Conservation (phyloP, 2,888 invertebrate species). For the Ametastegia equiseti region DNA sequence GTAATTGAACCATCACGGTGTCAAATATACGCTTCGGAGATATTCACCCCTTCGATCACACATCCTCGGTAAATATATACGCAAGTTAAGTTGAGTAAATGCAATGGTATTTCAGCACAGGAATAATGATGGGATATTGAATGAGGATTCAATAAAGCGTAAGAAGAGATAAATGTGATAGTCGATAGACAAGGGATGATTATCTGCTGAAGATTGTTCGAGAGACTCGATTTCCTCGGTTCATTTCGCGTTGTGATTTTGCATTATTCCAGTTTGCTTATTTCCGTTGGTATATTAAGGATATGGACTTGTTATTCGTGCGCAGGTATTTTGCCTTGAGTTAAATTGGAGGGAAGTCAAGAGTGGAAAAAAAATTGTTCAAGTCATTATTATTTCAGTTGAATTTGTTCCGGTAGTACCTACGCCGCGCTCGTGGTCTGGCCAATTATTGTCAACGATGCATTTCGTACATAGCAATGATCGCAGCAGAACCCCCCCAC, state of each 20-base stretch:
- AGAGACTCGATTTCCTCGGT: background rate
- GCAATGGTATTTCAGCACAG: background rate
- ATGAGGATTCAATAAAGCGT: background rate
- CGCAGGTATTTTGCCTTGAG: background rate
- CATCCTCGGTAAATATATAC: background rate
- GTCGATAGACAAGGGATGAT: background rate
- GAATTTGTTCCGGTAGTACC: background rate
- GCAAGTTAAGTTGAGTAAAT: background rate
- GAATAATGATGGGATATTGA: background rate
- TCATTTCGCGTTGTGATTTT: background rate
- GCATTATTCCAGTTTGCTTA: background rate
- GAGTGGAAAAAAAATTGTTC: background rate
- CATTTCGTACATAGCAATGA: slow-evolving; percentile 3
- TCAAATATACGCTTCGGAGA: background rate
- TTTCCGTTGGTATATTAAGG: background rate
- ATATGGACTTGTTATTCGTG: background rate
- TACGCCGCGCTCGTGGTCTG: background rate
- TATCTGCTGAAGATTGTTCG: background rate
- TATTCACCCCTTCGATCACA: background rate
- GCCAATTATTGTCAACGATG: slow-evolving; percentile 28
- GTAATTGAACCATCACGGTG: background rate
- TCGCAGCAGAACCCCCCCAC: too few relatives aligned
- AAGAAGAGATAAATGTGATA: background rate
- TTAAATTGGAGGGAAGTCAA: slow-evolving; percentile 5
- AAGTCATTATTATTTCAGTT: slow-evolving; percentile 4